Percentiles rank a stretch among this genome's conserved stretches.
Evolutionary conservation across 2,113 vertebrate genomes (phyloP).

Genomic region (Saiga tatarica): DNA sequence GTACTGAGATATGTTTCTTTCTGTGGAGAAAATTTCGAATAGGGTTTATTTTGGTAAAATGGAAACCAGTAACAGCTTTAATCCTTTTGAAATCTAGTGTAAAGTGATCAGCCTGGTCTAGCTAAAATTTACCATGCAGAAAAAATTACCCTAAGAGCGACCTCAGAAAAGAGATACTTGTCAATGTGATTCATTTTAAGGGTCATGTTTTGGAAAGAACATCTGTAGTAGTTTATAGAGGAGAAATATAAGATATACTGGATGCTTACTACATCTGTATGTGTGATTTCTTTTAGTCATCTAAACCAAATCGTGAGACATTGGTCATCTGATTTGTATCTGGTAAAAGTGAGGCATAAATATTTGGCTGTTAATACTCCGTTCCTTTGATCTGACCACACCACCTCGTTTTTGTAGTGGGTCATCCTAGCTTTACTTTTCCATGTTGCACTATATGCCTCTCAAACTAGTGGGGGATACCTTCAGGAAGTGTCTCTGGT

Average conservation of each 20-base stretch:
- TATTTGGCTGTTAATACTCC: background rate
- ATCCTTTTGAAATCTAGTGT: conserved; percentile 1
- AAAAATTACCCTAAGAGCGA: background rate
- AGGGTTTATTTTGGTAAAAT: background rate
- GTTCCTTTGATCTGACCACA: background rate
- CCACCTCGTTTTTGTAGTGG: background rate
- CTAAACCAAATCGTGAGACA: background rate
- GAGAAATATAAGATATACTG: background rate
- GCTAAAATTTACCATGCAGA: background rate
- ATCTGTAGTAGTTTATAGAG: background rate
- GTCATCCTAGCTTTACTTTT: background rate
- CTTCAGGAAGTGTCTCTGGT: background rate
- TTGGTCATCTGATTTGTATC: background rate
- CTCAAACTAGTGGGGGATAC: too few relatives aligned
- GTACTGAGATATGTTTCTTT: background rate
- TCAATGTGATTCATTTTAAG: background rate
- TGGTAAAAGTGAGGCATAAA: background rate
- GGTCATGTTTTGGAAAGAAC: background rate
- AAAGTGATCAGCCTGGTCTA: background rate
- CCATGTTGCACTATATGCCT: background rate
- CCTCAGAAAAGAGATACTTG: background rate
- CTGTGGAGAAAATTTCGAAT: background rate
- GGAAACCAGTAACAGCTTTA: background rate
- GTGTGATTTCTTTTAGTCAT: background rate
- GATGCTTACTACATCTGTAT: background rate